A percentile compares a stretch with the other conserved stretches of the same genome.
Conservation (phyloP, 2,113 vertebrate genomes). For the Setophaga kirtlandii region DNA sequence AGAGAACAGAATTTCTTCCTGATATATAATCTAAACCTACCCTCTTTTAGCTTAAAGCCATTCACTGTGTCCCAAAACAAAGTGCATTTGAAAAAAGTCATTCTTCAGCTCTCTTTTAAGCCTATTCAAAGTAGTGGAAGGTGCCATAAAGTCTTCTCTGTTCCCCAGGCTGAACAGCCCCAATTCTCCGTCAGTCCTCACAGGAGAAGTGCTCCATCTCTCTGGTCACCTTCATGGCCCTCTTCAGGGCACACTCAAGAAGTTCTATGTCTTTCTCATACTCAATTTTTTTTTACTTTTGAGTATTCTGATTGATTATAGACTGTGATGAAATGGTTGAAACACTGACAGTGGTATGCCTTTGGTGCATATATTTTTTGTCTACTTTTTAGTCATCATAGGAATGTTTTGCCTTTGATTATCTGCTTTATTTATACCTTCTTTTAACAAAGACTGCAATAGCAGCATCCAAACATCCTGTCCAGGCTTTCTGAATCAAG, state of each 20-base stretch:
- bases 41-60: not conserved
- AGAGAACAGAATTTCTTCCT: not conserved
- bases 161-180: not conserved
- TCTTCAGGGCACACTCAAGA: not conserved
- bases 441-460: not conserved
- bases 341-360: not conserved
- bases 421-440: not conserved
- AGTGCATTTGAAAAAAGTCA: not conserved
- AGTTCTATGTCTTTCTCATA: not conserved
- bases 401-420: not conserved
- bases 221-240: not conserved
- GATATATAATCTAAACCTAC: not conserved
- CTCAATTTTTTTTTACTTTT: not conserved
- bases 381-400: not conserved
- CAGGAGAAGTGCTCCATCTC: rapidly evolving
- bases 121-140: not conserved
- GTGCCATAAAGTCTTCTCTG: not conserved
- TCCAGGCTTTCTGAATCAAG: not conserved
- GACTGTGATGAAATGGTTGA: not conserved
- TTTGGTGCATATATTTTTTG: not conserved
- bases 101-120: not conserved
- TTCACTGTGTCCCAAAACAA: not conserved
- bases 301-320: not conserved
- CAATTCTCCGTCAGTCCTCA: not conserved
- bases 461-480: not conserved